Evolutionary conservation across 2,888 invertebrate genomes (phyloP).

Genomic region (Diogma glabrata): DNA sequence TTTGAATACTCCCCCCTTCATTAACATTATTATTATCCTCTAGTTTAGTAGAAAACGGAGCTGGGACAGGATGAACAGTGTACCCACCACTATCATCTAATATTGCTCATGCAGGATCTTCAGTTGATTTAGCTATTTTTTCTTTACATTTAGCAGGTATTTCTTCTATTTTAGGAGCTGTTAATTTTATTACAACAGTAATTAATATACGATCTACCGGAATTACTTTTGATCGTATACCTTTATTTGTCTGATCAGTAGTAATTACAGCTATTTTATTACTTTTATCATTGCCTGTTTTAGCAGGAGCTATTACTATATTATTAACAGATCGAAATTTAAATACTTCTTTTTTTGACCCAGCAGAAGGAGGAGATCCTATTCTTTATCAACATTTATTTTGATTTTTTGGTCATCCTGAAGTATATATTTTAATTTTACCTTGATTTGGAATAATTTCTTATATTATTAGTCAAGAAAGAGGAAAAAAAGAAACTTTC

Average conservation of each 20-base stretch:
- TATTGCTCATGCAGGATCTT: too few relatives aligned
- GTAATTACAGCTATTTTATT: constrained; percentile 46
- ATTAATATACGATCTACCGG: constrained; percentile 39
- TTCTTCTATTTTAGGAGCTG: constrained; percentile 33
- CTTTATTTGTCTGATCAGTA: constrained; percentile 55
- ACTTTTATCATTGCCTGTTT: constrained; percentile 49
- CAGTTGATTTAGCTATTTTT: too few relatives aligned
- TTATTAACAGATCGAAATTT: constrained; percentile 67
- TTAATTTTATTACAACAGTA: background rate
- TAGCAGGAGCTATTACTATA: constrained; percentile 73
- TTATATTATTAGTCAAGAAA: constrained; percentile 63
- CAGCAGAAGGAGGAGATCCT: too few relatives aligned
- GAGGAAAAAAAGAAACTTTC: constrained; percentile 63
- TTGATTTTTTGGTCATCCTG: constrained; percentile 56
- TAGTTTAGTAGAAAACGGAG: too few relatives aligned
- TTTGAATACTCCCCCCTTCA: too few relatives aligned
- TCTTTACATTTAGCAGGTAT: constrained; percentile 62
- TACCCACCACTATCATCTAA: too few relatives aligned
- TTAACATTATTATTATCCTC: too few relatives aligned
- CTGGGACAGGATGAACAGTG: too few relatives aligned
- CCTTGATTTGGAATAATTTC: constrained; percentile 64
- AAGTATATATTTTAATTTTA: background rate
- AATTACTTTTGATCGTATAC: constrained; percentile 44
- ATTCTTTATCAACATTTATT: constrained; percentile 74
- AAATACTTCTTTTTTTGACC: too few relatives aligned